Base-by-base conservation (phyloP, 2,113 vertebrate genomes). In the Archocentrus centrarchus region DNA sequence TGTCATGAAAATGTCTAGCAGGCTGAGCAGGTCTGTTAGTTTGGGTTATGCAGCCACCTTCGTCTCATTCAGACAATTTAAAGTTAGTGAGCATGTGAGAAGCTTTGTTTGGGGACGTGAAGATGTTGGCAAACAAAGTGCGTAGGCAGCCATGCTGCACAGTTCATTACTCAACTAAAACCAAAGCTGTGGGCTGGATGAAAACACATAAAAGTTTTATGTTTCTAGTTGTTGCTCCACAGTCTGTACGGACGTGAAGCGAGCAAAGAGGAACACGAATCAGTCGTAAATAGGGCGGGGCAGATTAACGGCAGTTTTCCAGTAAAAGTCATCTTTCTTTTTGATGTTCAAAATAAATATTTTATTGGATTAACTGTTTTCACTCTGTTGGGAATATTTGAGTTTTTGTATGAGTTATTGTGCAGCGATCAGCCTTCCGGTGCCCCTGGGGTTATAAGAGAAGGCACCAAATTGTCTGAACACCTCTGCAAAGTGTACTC, bases 341-440 rank as follows among this genome's bases (percentile, higher is more conserved):
- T n/a, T 37, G 24, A 37, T 5, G 5, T 41, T 44, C 22, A 22
- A 66, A 44, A 44, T 0, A 1, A 44, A 2, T 0, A 0, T 44
- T 44, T 57, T 5, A 57, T 3, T 11, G 3, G 39, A 41, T 41
- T 4, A 41, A n/a, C 55, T 5, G 20, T 57, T 57, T 68, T 68
- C 64, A 50, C 64, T 68, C 64, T 18, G 14, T 68, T 68, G 39
- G 5, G 41, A 27, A 68, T 2, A 18, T 13, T 13, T 47, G 11
- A 14, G 3, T 47, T 11, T 68, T 22, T 68, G 3, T 62, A 41
- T 50, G 5, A 70, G 41, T 0, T 70, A 50, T 50, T 44, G 6
- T 6, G 5, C 18, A 22, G 3, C 6, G 5, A 4, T 22, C 64
- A 24, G 10, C 22, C 24, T 18, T 70, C 15, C 8, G 20, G 22